Base-by-base conservation (phyloP, 2,888 invertebrate genomes). In the Autographa gamma region DNA sequence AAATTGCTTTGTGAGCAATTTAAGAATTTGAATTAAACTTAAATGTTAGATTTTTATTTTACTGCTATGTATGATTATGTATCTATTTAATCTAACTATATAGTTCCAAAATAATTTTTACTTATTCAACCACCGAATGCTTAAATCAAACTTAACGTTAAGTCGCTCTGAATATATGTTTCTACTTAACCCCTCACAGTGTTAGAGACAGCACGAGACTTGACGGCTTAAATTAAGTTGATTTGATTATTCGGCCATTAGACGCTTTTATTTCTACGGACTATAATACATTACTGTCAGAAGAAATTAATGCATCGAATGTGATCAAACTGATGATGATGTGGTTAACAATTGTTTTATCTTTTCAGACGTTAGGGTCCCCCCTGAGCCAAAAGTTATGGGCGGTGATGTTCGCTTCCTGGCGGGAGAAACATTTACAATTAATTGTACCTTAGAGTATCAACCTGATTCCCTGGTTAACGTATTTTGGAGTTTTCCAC, bases 381-480 rank as follows among this genome's bases (percentile, higher is more conserved):
- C 88, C 56, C 90, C 89, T 32, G 60, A 31, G n/a, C 92, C 93
- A 14, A 82, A 58, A 9, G 85, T 93, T 65, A 43, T 11, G 38
- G 66, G 69, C 1, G 81, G 67, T 7, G 70, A 79, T 8, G 43
- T 19, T 8, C 73, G 85, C 62, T 95, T 93, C 81, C 77, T 93
- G 54, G 71, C 84, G 66, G 91, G 90, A 2, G 94, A 95, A 85
- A 87, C 86, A 1, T 93, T 95, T 84, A 81, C 89, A 18, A 79
- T 95, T 1, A 93, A 92, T 75, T 95, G 95, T 76, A 90, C 92
- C 9, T 89, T 91, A 52, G 58, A 73, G 7, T 92, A 89, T 67
- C 65, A 85, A 76, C 79, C 65, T 2, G 89, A 90, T 74, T 74
- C 77, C 11, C 85, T 93, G 14, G 76, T 90, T 9, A 83, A 83